Conservation (phyloP, 2,888 invertebrate species). For the Pseudococcus viburni region DNA sequence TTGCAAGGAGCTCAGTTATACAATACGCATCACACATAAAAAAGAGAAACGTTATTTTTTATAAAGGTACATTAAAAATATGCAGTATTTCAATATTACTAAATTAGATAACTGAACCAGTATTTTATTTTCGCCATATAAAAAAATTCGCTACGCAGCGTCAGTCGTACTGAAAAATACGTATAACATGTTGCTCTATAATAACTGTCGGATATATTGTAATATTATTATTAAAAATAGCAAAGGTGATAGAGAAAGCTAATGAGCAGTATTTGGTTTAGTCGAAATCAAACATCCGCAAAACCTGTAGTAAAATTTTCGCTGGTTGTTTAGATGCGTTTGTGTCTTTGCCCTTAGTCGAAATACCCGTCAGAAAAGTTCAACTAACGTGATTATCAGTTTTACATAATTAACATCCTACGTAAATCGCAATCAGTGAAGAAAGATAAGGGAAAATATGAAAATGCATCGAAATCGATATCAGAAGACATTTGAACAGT, state of each 20-base stretch:
- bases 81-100: neutral
- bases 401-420: too few relatives aligned
- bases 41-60: neutral
- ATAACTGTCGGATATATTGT: neutral
- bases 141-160: constrained; percentile 48
- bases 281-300: neutral
- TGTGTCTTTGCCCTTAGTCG: neutral
- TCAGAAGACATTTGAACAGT: too few relatives aligned
- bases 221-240: neutral
- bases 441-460: too few relatives aligned
- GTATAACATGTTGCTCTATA: constrained; percentile 26
- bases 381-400: too few relatives aligned
- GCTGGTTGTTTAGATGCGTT: neutral
- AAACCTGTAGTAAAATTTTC: neutral
- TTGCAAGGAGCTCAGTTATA: neutral
- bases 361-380: neutral
- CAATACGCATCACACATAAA: constrained; percentile 4
- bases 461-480: too few relatives aligned
- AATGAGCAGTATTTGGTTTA: neutral
- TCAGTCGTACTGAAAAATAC: constrained; percentile 54
- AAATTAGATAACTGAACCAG: neutral
- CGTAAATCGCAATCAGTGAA: too few relatives aligned
- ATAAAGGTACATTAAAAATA: neutral
- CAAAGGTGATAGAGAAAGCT: neutral
- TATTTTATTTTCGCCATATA: constrained; percentile 12